Conservation (phyloP, 2,797 vertebrate species). For the Poecilia gillii region DNA sequence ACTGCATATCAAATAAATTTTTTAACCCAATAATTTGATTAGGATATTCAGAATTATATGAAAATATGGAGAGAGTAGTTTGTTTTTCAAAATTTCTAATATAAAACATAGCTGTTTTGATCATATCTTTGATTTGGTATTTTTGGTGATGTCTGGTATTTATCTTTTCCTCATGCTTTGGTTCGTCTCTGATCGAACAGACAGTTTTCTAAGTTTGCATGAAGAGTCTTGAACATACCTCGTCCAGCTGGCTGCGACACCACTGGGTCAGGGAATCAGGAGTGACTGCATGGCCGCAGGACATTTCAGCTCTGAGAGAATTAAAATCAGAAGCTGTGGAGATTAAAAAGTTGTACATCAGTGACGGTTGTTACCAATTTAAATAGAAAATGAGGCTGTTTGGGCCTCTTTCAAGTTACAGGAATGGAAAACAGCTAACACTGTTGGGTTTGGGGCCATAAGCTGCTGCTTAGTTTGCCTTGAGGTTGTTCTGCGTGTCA, state of each 20-base stretch:
- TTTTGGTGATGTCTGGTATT: not conserved
- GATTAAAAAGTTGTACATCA: not conserved
- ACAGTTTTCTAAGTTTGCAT: not conserved
- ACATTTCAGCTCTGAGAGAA: constrained; percentile 67
- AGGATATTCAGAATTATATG: not conserved
- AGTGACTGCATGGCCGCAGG: constrained; percentile 76
- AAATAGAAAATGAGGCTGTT: not conserved
- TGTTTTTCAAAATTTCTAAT: not conserved
- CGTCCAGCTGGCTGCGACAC: constrained; percentile 68
- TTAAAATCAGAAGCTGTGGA: constrained; percentile 34
- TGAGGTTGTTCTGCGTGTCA: not conserved
- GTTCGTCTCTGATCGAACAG: not conserved
- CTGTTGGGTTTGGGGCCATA: not conserved
- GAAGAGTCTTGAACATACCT: constrained; percentile 19
- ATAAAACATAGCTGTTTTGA: not conserved
- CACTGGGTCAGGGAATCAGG: constrained; percentile 65
- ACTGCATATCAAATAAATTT: not conserved
- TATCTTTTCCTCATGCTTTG: not conserved
- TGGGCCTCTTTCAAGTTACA: not conserved
- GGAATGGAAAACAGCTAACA: not conserved
- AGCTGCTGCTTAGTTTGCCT: not conserved
- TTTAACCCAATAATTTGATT: not conserved
- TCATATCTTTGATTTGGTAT: not conserved
- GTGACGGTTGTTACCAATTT: not conserved
- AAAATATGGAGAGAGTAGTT: not conserved